Evolutionary conservation across 1,140 invertebrate genomes (phyloP).

Genomic region (Solenopsis invicta): DNA sequence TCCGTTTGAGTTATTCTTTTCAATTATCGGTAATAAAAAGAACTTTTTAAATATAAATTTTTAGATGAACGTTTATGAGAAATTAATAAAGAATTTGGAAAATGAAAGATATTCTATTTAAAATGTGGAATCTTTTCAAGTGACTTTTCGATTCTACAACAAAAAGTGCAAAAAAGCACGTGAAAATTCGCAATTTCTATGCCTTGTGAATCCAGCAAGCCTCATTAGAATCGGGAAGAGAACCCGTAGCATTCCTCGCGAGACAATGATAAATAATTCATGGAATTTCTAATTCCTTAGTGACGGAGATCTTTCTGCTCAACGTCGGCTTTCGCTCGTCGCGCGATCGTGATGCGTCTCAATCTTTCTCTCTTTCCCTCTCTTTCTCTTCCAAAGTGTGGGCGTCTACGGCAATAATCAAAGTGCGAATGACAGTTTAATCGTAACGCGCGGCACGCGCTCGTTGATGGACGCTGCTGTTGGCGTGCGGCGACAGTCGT

Average conservation of each 20-base stretch:
- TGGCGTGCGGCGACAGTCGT: conserved; percentile 66
- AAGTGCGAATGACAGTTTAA: conserved; percentile 82
- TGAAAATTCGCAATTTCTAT: not conserved
- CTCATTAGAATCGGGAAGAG: conserved; percentile 5
- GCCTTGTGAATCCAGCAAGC: not conserved
- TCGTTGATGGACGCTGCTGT: conserved; percentile 73
- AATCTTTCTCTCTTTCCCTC: not conserved
- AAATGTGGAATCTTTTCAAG: not conserved
- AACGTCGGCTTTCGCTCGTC: conserved; percentile 31
- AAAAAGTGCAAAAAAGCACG: not conserved
- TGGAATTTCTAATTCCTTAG: conserved; percentile 38
- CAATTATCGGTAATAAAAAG: not conserved
- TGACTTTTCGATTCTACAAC: not conserved
- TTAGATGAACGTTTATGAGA: not conserved
- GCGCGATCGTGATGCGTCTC: not conserved
- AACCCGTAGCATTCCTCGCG: conserved; percentile 32
- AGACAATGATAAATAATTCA: conserved; percentile 57
- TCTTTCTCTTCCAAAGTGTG: conserved; percentile 46
- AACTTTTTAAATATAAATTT: not conserved
- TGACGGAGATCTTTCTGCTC: not conserved
- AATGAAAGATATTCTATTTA: not conserved
- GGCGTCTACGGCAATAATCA: conserved; percentile 71
- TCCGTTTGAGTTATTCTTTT: not conserved
- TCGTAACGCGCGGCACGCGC: conserved; percentile 81
- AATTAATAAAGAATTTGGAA: not conserved